Conservation (phyloP, 2,888 invertebrate genomes). For the Hydrotaea cyrtoneurina region DNA sequence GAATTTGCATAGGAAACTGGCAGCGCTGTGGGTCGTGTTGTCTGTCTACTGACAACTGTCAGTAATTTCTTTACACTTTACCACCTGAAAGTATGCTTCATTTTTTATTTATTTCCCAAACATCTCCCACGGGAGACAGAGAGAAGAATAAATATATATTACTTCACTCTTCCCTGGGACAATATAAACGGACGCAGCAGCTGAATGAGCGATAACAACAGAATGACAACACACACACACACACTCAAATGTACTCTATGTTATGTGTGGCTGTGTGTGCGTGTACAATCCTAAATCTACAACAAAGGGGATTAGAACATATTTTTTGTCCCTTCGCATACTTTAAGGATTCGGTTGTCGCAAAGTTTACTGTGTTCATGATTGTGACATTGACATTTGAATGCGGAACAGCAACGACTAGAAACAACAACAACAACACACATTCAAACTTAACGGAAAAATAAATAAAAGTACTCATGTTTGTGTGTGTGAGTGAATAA, state of each 20-base stretch:
- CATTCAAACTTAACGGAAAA: not conserved
- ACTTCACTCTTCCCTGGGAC: not conserved
- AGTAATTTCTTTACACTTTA: not conserved
- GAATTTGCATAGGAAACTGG: no score
- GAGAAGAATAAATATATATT: no score
- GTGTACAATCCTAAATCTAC: not conserved
- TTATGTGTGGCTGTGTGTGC: not conserved
- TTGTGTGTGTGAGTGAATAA: no score
- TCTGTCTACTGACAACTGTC: not conserved
- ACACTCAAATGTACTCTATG: not conserved
- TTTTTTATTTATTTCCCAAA: not conserved
- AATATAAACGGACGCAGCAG: not conserved
- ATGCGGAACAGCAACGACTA: not conserved
- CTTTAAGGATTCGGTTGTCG: not conserved
- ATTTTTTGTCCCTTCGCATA: not conserved
- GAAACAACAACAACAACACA: not conserved
- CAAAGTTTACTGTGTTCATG: not conserved
- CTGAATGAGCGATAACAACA: not conserved
- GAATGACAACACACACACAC: not conserved
- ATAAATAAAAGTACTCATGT: no score
- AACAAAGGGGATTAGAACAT: not conserved
- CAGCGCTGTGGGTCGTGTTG: not conserved
- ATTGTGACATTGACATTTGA: constrained; percentile 15
- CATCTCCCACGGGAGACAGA: not conserved
- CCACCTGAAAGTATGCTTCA: constrained; percentile 10